Conservation (phyloP, 2,888 invertebrate species). For the Ormyrus labotus region DNA sequence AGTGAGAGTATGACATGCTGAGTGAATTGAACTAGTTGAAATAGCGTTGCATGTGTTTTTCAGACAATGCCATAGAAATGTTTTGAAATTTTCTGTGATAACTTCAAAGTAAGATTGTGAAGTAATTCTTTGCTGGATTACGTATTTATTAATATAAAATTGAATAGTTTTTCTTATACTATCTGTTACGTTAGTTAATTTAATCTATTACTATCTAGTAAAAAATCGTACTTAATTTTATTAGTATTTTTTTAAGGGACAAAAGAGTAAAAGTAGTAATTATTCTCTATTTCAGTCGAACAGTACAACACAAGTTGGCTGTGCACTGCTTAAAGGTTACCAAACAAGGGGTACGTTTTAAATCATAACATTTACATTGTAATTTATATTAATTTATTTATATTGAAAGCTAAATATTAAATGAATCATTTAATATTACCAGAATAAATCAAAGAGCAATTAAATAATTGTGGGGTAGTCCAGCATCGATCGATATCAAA, state of each 20-base stretch:
- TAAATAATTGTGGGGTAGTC: constrained; percentile 33
- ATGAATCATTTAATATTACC: constrained; percentile 45
- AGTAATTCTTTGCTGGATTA: too few relatives aligned
- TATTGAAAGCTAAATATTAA: constrained; percentile 16
- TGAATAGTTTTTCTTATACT: too few relatives aligned
- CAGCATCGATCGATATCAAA: constrained; percentile 47
- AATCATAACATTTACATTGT: constrained; percentile 12
- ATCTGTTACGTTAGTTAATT: too few relatives aligned
- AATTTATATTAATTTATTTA: constrained; percentile 7
- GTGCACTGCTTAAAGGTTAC: neutral
- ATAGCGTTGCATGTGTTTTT: too few relatives aligned
- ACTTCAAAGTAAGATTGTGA: too few relatives aligned
- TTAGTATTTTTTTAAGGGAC: too few relatives aligned
- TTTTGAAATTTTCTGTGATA: too few relatives aligned
- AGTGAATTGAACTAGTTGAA: neutral
- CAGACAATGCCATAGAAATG: too few relatives aligned
- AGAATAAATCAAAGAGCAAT: constrained; percentile 36
- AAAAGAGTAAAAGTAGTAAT: too few relatives aligned
- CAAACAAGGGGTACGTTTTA: constrained; percentile 16
- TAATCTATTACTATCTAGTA: too few relatives aligned
- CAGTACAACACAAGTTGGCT: constrained; percentile 1
- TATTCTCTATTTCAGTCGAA: neutral
- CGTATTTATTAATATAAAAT: too few relatives aligned
- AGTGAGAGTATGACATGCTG: constrained; percentile 8
- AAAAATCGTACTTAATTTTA: too few relatives aligned